Conservation (phyloP, 2,797 vertebrate species). For the Pelochelys cantorii region DNA sequence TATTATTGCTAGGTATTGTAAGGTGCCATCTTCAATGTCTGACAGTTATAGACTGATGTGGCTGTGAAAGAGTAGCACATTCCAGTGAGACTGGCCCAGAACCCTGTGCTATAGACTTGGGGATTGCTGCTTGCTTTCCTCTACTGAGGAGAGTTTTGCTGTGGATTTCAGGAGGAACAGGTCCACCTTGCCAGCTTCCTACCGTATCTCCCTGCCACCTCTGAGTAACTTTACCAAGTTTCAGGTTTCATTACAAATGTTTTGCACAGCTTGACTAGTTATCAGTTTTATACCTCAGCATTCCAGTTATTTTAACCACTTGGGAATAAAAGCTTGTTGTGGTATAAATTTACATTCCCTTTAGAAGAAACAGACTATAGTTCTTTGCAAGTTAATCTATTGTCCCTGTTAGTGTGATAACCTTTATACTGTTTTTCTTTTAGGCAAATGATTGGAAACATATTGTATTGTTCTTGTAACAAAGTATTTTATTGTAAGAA, state of each 20-base stretch:
- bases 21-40: neutral
- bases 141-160: constrained; percentile 49
- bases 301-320: constrained; percentile 63
- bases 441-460: constrained; percentile 68
- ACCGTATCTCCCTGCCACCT: constrained; percentile 59
- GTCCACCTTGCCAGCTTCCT: constrained; percentile 53
- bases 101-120: constrained; percentile 55
- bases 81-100: neutral
- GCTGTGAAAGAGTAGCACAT: neutral
- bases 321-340: constrained; percentile 66
- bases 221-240: constrained; percentile 54
- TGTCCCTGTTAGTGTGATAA: constrained; percentile 75
- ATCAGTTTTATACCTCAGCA: constrained; percentile 59
- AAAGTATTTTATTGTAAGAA: constrained; percentile 55
- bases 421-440: constrained; percentile 60
- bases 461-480: constrained; percentile 53
- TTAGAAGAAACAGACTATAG: constrained; percentile 68
- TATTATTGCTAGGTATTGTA: neutral
- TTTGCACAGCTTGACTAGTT: constrained; percentile 64
- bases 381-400: constrained; percentile 73
- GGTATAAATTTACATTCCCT: constrained; percentile 70
- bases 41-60: neutral
- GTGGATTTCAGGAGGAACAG: constrained; percentile 59
- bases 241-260: constrained; percentile 65
- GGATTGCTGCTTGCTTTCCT: constrained; percentile 25